Evolutionary conservation across 2,113 vertebrate genomes (phyloP), one percentile per base, ranked within the genome.

Genomic region (Rhinoptilus africanus): DNA sequence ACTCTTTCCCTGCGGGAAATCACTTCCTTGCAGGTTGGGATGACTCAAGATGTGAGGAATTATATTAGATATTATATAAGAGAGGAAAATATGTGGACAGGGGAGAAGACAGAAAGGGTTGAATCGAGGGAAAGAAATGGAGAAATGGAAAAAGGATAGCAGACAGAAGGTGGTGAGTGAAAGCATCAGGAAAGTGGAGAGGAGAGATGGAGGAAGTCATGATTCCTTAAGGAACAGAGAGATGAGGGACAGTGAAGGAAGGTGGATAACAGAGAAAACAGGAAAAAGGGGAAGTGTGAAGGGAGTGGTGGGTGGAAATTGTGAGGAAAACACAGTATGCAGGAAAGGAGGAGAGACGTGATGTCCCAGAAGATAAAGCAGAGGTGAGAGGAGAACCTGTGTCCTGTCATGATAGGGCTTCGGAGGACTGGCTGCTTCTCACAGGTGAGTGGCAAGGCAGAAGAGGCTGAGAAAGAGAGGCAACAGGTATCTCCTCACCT

Each of bases 11-110:
- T 83, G 72, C 0, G 0, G 79, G 79, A 93, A 92, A 64, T 27
- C 35, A 91, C 41, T 85, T 91, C 32, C 45, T 88, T 88, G 63
- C 59, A 80, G 48, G 57, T 92, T 79, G 39, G 30, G 45, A 83
- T 94, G 75, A 94, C 78, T 96, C 91, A 92, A 72, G 67, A 64
- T 68, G 48, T 60, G 79, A 94, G 53, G 53, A 93, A 84, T 93
- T 89, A 37, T 43, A 89, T 91, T 84, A 84, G 84, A 56, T 66
- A 68, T 73, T 91, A 48, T 45, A 60, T 37, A 54, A 92, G 45
- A 79, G 22, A 54, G 22, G 23, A 64, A 84, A 95, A 84, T 76
- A 69, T 4, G 18, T 89, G 63, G 59, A 68, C 21, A 64, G 3
- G 8, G 53, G 20, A 76, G 13, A 15, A 92, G 53, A 41, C 22